These are phyloP conservation scores for Dinoponera quadriceps DNA, from an alignment of 1,140 invertebrate species.

Conservation along the genomic window DNA sequence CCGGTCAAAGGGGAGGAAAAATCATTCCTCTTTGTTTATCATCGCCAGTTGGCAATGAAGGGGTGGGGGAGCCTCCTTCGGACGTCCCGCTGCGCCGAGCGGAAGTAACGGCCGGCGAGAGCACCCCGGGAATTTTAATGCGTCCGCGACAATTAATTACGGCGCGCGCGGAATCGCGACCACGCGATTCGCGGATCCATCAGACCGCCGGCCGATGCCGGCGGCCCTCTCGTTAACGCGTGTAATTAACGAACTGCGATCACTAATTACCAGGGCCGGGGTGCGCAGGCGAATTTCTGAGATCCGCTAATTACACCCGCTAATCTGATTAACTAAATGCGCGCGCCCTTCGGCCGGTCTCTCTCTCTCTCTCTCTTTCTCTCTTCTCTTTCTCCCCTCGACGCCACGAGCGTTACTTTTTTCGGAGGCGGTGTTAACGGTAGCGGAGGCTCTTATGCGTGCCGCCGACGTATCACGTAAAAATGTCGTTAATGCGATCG, in stretches of 20 bases:
- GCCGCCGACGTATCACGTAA: slow-evolving; percentile 69
- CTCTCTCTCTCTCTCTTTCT: neutral
- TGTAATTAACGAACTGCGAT: slow-evolving; percentile 67
- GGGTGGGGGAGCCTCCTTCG: neutral
- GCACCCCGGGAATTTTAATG: slow-evolving; percentile 23
- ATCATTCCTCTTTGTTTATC: slow-evolving; percentile 53
- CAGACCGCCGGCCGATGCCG: slow-evolving; percentile 39
- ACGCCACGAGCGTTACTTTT: slow-evolving; percentile 7
- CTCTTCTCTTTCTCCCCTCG: too few relatives aligned
- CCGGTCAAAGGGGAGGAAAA: slow-evolving; percentile 7
- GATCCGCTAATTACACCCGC: slow-evolving; percentile 64
- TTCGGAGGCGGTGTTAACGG: neutral
- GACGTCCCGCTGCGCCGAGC: slow-evolving; percentile 18
- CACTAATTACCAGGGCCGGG: slow-evolving; percentile 53
- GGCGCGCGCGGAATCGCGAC: slow-evolving; percentile 21
- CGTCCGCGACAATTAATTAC: slow-evolving; percentile 68
- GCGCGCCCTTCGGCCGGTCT: neutral
- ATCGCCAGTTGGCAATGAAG: neutral
- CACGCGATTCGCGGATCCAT: slow-evolving; percentile 71
- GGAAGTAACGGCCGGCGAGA: slow-evolving; percentile 40
- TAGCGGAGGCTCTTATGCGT: slow-evolving; percentile 36
- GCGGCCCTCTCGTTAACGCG: slow-evolving; percentile 63
- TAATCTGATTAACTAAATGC: slow-evolving; percentile 71
- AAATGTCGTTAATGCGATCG: slow-evolving; percentile 76
- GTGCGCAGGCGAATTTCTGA: slow-evolving; percentile 35